Conservation (phyloP, 2,113 vertebrate species). For the Lathamus discolor region DNA sequence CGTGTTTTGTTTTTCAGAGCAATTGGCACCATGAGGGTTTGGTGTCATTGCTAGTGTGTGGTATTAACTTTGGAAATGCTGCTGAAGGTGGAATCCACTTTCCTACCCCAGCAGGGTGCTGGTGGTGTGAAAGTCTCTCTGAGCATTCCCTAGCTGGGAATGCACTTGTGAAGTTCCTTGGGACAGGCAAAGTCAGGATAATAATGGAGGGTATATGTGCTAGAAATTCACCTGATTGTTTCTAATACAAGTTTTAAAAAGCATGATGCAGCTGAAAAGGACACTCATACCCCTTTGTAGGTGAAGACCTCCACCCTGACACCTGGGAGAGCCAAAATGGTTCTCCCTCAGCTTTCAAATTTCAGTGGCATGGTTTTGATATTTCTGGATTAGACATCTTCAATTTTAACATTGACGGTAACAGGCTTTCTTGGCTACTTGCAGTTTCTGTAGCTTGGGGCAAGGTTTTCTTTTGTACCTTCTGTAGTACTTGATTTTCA, state of each 20-base stretch:
- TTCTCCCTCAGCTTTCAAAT: neutral
- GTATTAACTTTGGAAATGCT: neutral
- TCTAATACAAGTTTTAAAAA: neutral
- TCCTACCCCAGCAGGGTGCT: neutral
- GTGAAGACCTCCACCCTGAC: neutral
- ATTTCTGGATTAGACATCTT: neutral
- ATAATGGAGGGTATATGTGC: fast-evolving
- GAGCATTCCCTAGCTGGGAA: neutral
- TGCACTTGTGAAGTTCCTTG: neutral
- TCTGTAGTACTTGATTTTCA: neutral
- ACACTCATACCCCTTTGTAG: neutral
- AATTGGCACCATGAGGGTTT: neutral
- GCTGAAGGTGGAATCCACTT: neutral
- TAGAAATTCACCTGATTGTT: neutral
- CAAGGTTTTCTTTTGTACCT: neutral
- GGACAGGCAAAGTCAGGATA: neutral
- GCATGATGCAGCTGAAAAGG: neutral
- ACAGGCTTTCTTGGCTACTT: neutral
- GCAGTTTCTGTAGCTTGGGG: neutral
- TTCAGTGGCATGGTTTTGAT: neutral
- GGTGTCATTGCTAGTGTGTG: neutral
- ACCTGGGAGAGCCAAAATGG: neutral
- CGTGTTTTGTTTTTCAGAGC: neutral
- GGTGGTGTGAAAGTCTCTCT: neutral
- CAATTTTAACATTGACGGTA: neutral